These are phyloP conservation scores for Nemapogon koenigi DNA, from an alignment of 2,888 invertebrate genomes.

Conservation along the genomic window DNA sequence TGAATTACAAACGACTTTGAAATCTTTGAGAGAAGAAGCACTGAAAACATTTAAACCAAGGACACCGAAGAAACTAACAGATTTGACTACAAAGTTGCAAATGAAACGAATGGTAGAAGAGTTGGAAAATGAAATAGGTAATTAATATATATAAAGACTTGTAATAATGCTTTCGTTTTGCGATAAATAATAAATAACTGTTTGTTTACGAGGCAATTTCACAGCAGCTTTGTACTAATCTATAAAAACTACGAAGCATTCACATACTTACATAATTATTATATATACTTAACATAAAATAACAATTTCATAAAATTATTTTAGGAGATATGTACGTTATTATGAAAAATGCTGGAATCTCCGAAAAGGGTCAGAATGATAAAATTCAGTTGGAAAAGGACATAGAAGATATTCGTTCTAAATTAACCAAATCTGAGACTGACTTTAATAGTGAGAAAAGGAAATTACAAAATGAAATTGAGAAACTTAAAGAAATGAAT, in stretches of 20 bases:
- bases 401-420: slow-evolving; percentile 59
- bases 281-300: no score
- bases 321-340: slow-evolving; percentile 66
- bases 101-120: slow-evolving; percentile 86
- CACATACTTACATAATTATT: no score
- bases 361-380: slow-evolving; percentile 52
- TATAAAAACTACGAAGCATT: no score
- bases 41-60: slow-evolving; percentile 72
- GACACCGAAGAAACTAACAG: slow-evolving; percentile 76
- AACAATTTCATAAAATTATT: slow-evolving; percentile 15
- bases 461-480: slow-evolving; percentile 52
- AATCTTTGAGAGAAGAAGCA: slow-evolving; percentile 69
- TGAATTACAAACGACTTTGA: slow-evolving; percentile 69
- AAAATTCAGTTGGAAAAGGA: slow-evolving; percentile 53
- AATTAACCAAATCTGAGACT: slow-evolving; percentile 51
- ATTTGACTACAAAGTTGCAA: slow-evolving; percentile 74
- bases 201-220: no score
- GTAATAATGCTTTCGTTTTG: background rate
- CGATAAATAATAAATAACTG: no score
- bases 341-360: slow-evolving; percentile 66
- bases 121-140: slow-evolving; percentile 85
- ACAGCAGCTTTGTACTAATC: no score
- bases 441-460: slow-evolving; percentile 61
- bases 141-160: slow-evolving; percentile 12
- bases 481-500: slow-evolving; percentile 58